These are phyloP conservation scores for Paramisgurnus dabryanus DNA, from an alignment of 2,113 vertebrate species.

Conservation along the genomic window DNA sequence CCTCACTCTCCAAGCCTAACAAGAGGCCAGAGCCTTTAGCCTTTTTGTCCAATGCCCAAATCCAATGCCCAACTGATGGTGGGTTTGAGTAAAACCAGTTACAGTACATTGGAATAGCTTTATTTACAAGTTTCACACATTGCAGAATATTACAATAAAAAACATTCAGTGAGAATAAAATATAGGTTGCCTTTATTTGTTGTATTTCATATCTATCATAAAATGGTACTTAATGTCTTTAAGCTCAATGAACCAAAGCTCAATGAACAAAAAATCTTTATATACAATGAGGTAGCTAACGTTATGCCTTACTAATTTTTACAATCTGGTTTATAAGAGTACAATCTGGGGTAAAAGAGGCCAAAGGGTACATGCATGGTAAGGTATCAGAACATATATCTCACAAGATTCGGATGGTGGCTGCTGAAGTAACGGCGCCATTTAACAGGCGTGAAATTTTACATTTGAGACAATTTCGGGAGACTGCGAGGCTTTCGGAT, in stretches of 20 bases:
- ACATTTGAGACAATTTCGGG: conserved; percentile 45
- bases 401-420: conserved; percentile 11
- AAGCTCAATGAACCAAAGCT: background rate
- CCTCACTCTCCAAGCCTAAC: no score
- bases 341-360: conserved; percentile 53
- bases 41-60: no score
- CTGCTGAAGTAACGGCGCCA: conserved; percentile 36
- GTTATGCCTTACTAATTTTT: conserved; percentile 59
- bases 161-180: no score
- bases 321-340: conserved; percentile 54
- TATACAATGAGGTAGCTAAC: conserved; percentile 35
- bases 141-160: no score
- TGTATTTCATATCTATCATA: background rate
- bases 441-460: conserved; percentile 52
- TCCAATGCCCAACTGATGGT: no score
- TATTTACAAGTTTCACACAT: no score
- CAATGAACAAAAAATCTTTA: no score
- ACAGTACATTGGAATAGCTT: no score
- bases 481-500: conserved; percentile 39
- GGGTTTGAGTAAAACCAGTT: no score
- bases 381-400: conserved; percentile 35
- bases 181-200: background rate
- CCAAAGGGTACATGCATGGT: conserved; percentile 22
- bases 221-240: background rate
- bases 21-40: no score